These are phyloP conservation scores for Scaptomyza hsui DNA, from an alignment of 1,140 invertebrate species.

Conservation along the genomic window DNA sequence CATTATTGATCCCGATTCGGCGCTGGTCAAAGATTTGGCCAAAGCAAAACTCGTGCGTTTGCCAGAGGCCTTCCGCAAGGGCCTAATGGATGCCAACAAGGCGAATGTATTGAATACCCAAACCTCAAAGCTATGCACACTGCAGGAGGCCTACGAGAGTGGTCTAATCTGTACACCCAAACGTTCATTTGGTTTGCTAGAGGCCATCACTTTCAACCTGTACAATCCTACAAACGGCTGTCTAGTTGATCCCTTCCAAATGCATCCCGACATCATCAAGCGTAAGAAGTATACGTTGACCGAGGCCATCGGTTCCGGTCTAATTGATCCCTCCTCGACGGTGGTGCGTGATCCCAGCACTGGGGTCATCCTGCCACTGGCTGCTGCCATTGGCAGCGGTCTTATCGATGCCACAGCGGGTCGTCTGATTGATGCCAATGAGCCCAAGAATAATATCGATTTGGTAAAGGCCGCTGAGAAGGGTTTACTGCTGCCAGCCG, in stretches of 20 bases:
- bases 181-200: slow-evolving; percentile 91
- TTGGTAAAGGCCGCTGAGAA: slow-evolving; percentile 94
- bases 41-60: slow-evolving; percentile 93
- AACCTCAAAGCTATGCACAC: slow-evolving; percentile 91
- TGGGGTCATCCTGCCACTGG: slow-evolving; percentile 90
- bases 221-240: slow-evolving; percentile 92
- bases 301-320: slow-evolving; percentile 90
- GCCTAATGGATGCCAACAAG: slow-evolving; percentile 94
- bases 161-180: slow-evolving; percentile 91
- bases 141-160: slow-evolving; percentile 90
- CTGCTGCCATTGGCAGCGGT: slow-evolving; percentile 90
- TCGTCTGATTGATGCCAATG: slow-evolving; percentile 87
- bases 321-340: slow-evolving; percentile 93
- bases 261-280: slow-evolving; percentile 87
- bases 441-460: slow-evolving; percentile 89
- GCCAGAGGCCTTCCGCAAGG: slow-evolving; percentile 93
- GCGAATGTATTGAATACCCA: slow-evolving; percentile 92
- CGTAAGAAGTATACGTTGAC: slow-evolving; percentile 89
- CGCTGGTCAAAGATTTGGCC: slow-evolving; percentile 93
- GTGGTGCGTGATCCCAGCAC: slow-evolving; percentile 92
- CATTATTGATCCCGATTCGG: slow-evolving; percentile 94
- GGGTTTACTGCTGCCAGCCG: slow-evolving; percentile 93
- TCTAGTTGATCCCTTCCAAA: slow-evolving; percentile 91
- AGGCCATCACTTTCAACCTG: slow-evolving; percentile 91
- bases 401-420: slow-evolving; percentile 91